Base-by-base conservation (phyloP, 2,113 vertebrate genomes). In the Lanius collurio region DNA sequence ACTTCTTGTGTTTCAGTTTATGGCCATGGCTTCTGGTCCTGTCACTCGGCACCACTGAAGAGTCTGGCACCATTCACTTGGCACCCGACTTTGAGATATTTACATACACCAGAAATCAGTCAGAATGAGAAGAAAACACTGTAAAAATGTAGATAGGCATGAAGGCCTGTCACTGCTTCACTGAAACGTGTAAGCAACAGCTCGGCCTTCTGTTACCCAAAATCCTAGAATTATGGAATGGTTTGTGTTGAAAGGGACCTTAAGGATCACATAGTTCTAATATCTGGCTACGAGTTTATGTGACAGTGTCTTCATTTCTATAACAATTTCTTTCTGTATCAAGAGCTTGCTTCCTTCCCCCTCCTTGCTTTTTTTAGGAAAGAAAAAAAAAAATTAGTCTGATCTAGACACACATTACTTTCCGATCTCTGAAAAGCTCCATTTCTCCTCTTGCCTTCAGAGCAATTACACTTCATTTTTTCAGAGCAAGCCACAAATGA, bases 401-500 rank as follows among this genome's bases (percentile, higher is more conserved):
- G 80, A 80, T 77, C 19, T 46, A 94, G 46, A 42, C 27, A 87
- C 50, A 23, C 20, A 9, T 46, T 77, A 70, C 33, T 91, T 86
- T 50, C 60, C 42, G 82, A 33, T 63, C 70, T 87, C 65, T 79
- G 74, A 59, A 74, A 87, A 87, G 18, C 60, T 73, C 52, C 0
- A 0, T 80, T 46, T 81, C 81, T 77, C 28, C n/a, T 50, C 47
- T 91, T 71, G 81, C 52, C 22, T 87, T 69, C 33, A 83, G 31
- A 91, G 33, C 65, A 84, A 75, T 65, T 75, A 41, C 5, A 46
- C 22, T 70, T 84, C 12, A 55, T 63, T 64, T 89, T 84, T 53
- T 64, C 65, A 44, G 78, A 75, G 73, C 33, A 83, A 89, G 60
- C 52, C 74, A 78, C 77, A 80, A 80, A 83, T 46, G 19, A 85